Base-by-base conservation (phyloP, 2,797 vertebrate genomes). In the Gymnocypris eckloni region DNA sequence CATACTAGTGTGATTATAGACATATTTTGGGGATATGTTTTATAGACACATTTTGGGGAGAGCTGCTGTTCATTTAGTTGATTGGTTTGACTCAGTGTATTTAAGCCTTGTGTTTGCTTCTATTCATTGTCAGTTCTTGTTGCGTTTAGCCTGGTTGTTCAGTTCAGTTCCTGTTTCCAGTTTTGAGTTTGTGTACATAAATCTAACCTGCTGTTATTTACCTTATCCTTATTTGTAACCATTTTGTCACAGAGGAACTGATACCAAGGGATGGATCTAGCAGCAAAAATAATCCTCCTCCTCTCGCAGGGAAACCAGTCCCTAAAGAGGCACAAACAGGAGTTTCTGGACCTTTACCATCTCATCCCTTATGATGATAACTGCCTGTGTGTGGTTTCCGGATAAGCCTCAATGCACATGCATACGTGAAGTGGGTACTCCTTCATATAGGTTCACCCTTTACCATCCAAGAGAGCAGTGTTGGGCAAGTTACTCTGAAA, bases 1-100 rank as follows among this genome's bases (percentile, higher is more conserved):
- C 45, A 43, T 9, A 12, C 52, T 79, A 86, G 75, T 89, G 86
- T 67, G 33, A 16, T 76, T 45, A 45, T 45, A 11, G 43, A 45
- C 43, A 45, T 45, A 45, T 45, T 43, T 45, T 45, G 9, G 43
- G 43, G 43, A 33, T 33, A 33, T 33, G 33, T 33, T 33, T 76
- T 45, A 45, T 45, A 3, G 43, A 45, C 43, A 45, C 2, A 45
- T 45, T 43, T 45, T 45, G 43, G 43, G 43, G 43, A 33, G 2
- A 64, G 12, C 61, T 64, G 61, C 25, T 64, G 4, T 28, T 28
- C 13, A 28, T 64, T 64, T 64, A 15, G 25, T 64, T 28, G 12
- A 28, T 28, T 64, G 61, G 61, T 28, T 64, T 15, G 61, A 33
- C 7, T 66, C 25, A 66, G 25, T 66, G 25, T 66, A 64, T 64